phyloP scores from a whole-genome alignment of 2,797 vertebrate species.

The Enteromius treurensis region DNA sequence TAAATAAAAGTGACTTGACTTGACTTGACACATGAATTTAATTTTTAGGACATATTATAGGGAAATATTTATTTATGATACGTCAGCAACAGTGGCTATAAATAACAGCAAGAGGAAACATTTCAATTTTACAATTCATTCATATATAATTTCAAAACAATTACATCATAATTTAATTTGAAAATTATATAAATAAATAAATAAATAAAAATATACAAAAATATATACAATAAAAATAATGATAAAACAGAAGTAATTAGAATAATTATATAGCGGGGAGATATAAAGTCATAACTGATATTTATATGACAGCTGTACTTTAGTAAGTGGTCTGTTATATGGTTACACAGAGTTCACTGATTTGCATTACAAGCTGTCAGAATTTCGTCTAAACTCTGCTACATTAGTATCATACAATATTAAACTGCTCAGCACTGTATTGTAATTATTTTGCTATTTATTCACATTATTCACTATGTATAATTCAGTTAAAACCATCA shows the following conservation, averaged over 20 bases:
- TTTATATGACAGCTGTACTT: not conserved
- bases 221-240: too few relatives aligned
- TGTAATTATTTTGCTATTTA: not conserved
- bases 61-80: too few relatives aligned
- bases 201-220: too few relatives aligned
- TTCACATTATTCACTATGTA: not conserved
- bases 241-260: too few relatives aligned
- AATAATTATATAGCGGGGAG: too few relatives aligned
- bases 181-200: too few relatives aligned
- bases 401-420: not conserved
- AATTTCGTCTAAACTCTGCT: not conserved
- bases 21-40: not conserved
- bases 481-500: not conserved
- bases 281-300: not conserved
- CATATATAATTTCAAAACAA: too few relatives aligned
- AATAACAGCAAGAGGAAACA: too few relatives aligned
- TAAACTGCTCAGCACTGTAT: not conserved
- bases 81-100: too few relatives aligned
- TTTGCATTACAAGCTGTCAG: not conserved
- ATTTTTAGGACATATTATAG: not conserved
- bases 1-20: too few relatives aligned
- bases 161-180: too few relatives aligned
- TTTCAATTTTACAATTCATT: too few relatives aligned
- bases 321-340: not conserved
- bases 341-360: not conserved